Conservation (phyloP, 2,888 invertebrate genomes). For the Polydesmus complanatus region DNA sequence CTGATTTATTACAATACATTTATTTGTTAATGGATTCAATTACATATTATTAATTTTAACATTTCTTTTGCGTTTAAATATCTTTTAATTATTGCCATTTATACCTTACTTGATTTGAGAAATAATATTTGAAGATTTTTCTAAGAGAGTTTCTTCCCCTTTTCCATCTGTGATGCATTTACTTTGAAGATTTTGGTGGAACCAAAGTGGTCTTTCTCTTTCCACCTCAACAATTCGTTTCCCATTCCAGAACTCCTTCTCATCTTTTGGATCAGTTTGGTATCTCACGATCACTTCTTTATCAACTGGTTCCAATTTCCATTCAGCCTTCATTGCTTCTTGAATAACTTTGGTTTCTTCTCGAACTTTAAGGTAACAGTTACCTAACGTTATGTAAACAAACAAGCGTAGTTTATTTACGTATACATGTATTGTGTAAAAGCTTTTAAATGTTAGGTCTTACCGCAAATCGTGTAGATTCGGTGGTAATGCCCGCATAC, state of each 20-base stretch:
- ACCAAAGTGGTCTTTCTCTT: slow-evolving; percentile 75
- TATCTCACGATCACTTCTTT: slow-evolving; percentile 75
- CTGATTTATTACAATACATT: too few relatives aligned
- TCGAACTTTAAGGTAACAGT: slow-evolving; percentile 70
- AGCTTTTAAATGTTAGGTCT: too few relatives aligned
- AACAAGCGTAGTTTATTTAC: neutral
- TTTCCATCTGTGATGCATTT: neutral
- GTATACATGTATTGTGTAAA: too few relatives aligned
- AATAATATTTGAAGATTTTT: slow-evolving; percentile 1
- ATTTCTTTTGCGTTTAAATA: too few relatives aligned
- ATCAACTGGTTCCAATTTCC: slow-evolving; percentile 58
- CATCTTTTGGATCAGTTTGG: slow-evolving; percentile 50
- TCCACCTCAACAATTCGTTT: slow-evolving; percentile 74
- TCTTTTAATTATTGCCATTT: neutral
- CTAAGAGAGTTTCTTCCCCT: neutral
- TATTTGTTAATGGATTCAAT: too few relatives aligned
- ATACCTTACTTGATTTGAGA: slow-evolving; percentile 7
- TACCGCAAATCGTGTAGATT: slow-evolving; percentile 65
- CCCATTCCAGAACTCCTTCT: slow-evolving; percentile 28
- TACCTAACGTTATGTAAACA: slow-evolving; percentile 43
- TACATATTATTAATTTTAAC: too few relatives aligned
- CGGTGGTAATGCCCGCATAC: slow-evolving; percentile 76
- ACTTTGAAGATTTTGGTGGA: slow-evolving; percentile 59
- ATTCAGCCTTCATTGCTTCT: slow-evolving; percentile 52
- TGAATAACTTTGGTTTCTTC: slow-evolving; percentile 69